Conservation (phyloP, 2,888 invertebrate genomes). For the Meliscaeva auricollis region DNA sequence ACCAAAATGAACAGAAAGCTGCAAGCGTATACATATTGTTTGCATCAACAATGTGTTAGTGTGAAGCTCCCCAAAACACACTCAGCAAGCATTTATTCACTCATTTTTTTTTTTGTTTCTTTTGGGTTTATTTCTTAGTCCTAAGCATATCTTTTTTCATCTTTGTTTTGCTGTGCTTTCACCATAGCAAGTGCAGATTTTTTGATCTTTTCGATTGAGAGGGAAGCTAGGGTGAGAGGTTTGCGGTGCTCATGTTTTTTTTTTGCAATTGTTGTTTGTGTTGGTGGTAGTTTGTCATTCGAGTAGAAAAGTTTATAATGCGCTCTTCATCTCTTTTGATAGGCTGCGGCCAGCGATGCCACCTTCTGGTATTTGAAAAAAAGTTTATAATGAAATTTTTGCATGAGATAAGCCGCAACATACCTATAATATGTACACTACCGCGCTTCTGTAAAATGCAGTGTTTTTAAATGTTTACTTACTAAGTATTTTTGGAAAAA, state of each 20-base stretch:
- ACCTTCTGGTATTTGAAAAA: neutral
- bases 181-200: constrained; percentile 66
- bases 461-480: neutral
- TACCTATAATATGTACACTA: constrained; percentile 2
- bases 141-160: constrained; percentile 60
- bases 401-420: too few relatives aligned
- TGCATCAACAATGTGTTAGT: constrained; percentile 61
- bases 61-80: constrained; percentile 62
- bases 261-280: constrained; percentile 46
- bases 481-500: too few relatives aligned
- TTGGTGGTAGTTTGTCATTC: constrained; percentile 10
- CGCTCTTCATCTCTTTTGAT: constrained; percentile 40
- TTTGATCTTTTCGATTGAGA: neutral
- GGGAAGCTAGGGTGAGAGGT: neutral
- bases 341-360: constrained; percentile 44
- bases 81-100: constrained; percentile 15
- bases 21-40: constrained; percentile 59
- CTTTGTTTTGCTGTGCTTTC: constrained; percentile 22
- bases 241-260: neutral
- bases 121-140: constrained; percentile 60
- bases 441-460: neutral
- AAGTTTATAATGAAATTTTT: too few relatives aligned
- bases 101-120: constrained; percentile 29
- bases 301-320: constrained; percentile 28
- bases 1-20: constrained; percentile 54